These are phyloP conservation scores for Exephanes ischioxanthus DNA, from an alignment of 2,888 invertebrate genomes.

Conservation along the genomic window DNA sequence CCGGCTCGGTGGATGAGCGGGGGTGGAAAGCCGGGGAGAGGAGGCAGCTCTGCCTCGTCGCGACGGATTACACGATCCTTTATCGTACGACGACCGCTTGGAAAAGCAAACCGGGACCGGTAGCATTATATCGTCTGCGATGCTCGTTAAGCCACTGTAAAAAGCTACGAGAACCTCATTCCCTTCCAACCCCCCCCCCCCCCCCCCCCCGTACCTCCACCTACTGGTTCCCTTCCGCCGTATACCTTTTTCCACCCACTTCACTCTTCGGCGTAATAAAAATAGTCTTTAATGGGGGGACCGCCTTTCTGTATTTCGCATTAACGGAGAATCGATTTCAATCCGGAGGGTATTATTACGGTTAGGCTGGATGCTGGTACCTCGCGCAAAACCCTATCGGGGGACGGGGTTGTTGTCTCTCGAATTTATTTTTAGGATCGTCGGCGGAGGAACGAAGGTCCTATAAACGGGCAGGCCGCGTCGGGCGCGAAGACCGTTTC, in stretches of 20 bases:
- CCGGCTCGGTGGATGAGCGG: conserved; percentile 3
- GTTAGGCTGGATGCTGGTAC: not conserved
- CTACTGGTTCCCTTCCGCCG: not conserved
- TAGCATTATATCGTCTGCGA: conserved; percentile 45
- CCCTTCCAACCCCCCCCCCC: not conserved
- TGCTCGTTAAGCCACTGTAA: conserved; percentile 46
- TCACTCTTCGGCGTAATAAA: conserved; percentile 29
- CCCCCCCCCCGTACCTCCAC: not conserved
- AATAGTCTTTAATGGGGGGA: conserved; percentile 25
- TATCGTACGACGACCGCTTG: conserved; percentile 49
- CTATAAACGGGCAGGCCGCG: not conserved
- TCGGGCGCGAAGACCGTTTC: not conserved
- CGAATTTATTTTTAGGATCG: not conserved
- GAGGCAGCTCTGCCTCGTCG: conserved; percentile 32
- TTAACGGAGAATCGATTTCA: conserved; percentile 41
- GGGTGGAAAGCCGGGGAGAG: conserved; percentile 17
- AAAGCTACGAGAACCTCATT: conserved; percentile 35
- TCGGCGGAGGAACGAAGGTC: not conserved
- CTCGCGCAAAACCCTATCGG: not conserved
- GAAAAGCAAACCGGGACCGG: conserved; percentile 35
- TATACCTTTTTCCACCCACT: not conserved
- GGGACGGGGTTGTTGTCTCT: not conserved
- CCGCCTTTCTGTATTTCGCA: conserved; percentile 36
- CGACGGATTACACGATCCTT: conserved; percentile 50
- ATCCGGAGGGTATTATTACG: conserved; percentile 29